Conservation (phyloP, 2,113 vertebrate genomes). For the Amphilophus citrinellus region DNA sequence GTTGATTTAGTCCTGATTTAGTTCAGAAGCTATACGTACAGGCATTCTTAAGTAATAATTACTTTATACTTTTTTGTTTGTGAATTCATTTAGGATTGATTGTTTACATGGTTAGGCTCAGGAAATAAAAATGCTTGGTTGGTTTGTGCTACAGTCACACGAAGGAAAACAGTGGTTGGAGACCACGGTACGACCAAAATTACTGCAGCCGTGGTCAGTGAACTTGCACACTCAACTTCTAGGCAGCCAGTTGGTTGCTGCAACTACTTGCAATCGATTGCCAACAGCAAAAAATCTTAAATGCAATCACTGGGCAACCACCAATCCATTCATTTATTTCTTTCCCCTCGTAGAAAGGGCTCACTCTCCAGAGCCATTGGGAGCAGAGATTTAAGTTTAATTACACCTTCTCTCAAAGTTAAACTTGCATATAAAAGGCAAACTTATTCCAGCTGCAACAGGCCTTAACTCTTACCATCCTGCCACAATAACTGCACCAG, state of each 20-base stretch:
- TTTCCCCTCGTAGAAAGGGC: too few species aligned
- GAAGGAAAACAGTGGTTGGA: neutral
- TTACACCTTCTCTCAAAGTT: too few species aligned
- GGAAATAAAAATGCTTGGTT: neutral
- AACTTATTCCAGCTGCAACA: neutral
- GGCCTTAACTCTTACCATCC: too few species aligned
- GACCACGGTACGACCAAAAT: neutral
- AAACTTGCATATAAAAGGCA: too few species aligned
- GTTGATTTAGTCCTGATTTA: too few species aligned
- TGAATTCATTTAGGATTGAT: too few species aligned
- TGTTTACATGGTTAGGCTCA: neutral
- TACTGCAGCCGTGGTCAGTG: neutral
- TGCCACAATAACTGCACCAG: accelerated
- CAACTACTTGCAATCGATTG: too few species aligned
- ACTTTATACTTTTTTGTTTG: too few species aligned
- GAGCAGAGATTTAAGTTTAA: neutral
- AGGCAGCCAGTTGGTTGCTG: neutral
- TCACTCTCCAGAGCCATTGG: neutral
- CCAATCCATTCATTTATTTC: neutral
- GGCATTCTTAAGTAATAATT: too few species aligned
- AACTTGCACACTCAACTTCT: neutral
- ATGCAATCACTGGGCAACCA: neutral
- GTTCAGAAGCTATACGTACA: too few species aligned
- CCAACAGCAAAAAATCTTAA: accelerated
- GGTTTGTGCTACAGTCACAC: neutral